Conservation (phyloP, 2,888 invertebrate species). For the Nebria brevicollis region DNA sequence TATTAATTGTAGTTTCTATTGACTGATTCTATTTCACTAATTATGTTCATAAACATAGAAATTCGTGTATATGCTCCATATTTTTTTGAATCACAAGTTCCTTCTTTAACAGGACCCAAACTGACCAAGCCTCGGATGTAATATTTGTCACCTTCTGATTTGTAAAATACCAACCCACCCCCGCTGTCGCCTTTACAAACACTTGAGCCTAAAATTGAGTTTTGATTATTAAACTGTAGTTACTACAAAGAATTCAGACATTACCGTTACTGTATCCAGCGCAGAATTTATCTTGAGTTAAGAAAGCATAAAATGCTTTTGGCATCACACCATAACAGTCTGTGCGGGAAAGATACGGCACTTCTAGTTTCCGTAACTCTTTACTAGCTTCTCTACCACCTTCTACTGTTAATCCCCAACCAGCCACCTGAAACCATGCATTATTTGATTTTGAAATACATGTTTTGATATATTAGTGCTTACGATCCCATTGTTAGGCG, state of each 20-base stretch:
- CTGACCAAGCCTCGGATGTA: constrained; percentile 63
- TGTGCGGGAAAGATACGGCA: constrained; percentile 49
- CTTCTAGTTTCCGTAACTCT: constrained; percentile 40
- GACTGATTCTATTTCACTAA: neutral
- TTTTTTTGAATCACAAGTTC: constrained; percentile 41
- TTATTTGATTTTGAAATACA: neutral
- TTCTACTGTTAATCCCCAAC: constrained; percentile 51
- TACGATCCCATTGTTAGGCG: constrained; percentile 52
- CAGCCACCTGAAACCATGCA: constrained; percentile 48
- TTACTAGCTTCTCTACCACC: constrained; percentile 27
- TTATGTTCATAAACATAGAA: neutral
- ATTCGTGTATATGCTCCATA: constrained; percentile 22
- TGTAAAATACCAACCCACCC: constrained; percentile 61
- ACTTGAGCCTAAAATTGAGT: constrained; percentile 57
- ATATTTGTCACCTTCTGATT: constrained; percentile 54
- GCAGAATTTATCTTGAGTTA: constrained; percentile 59
- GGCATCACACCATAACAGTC: constrained; percentile 50
- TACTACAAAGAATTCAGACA: neutral
- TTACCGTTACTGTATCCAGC: constrained; percentile 51
- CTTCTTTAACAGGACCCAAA: constrained; percentile 57
- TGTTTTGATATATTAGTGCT: constrained; percentile 46
- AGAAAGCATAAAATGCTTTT: constrained; percentile 44
- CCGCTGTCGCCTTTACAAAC: constrained; percentile 64
- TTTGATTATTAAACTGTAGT: neutral
- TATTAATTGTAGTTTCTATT: neutral